phyloP scores from a whole-genome alignment of 64 coral and sea anemone species.

The Anthopleura sola region DNA sequence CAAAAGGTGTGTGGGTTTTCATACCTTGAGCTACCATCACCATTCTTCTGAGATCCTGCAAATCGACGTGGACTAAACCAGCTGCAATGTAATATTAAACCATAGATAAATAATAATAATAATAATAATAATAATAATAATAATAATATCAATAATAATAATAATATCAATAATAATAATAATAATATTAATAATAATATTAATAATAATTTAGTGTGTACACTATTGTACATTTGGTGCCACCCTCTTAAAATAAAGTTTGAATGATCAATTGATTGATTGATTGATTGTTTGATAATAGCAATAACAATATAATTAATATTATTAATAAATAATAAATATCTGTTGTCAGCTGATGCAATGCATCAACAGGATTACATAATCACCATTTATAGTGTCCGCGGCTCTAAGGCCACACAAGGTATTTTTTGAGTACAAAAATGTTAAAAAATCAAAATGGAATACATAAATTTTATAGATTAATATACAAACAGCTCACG shows the following conservation, averaged over 20 bases:
- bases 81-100: not conserved
- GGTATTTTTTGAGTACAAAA: not conserved
- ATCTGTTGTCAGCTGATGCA: not conserved
- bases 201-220: no score
- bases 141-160: no score
- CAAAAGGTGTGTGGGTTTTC: not conserved
- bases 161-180: no score
- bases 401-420: no score
- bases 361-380: not conserved
- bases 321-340: no score
- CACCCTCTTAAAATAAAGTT: no score
- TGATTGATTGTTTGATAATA: no score
- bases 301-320: not conserved
- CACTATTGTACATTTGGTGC: no score
- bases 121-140: no score
- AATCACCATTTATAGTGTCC: not conserved
- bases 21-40: constrained; percentile 47
- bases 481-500: not conserved
- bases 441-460: not conserved
- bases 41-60: constrained; percentile 47
- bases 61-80: constrained; percentile 69
- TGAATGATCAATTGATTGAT: no score
- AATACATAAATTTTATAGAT: not conserved
- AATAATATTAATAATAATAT: no score
- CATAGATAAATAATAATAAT: no score